Base-by-base conservation (phyloP, 2,888 invertebrate species). In the Cactoblastis cactorum region DNA sequence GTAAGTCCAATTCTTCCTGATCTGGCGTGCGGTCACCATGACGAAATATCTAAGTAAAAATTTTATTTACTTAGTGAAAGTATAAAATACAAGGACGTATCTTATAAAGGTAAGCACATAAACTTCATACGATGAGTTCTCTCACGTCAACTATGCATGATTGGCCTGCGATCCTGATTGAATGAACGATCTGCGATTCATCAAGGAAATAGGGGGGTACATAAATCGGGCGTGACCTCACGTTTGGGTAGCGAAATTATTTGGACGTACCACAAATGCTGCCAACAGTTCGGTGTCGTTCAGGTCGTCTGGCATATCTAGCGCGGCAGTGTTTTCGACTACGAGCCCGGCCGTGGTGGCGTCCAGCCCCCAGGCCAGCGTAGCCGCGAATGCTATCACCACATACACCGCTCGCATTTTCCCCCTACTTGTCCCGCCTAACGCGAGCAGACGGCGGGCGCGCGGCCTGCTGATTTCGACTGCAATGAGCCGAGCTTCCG, bases 21-120 rank as follows among this genome's bases (percentile, higher is more conserved):
- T 92, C 92, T 0, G 94, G 94, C 15, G 94, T 92, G 51, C 95
- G 84, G 66, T 94, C 94, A 1, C 95, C 95, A 68, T 95, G 95
- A 39, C 94, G 90, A 71, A 92, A 94, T 33, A 94, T 68, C 92
- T 94, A 71, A 14, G 8, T 28, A 28, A 28, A 22, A 4, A 22
- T 22, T 22, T 22, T 3, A 4, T 6, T 28, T 9, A 6, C 5
- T 28, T 28, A 9, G 28, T 28, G 1, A 9, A 6, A 28, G 9
- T 9, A 3, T 8, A 9, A 9, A 28, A 28, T 9, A 28, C 9
- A 28, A 28, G 5, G 8, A 28, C 28, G 22, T 22, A 33, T 12
- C 9, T 15, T 41, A 22, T 12, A 14, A 11, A 18, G 28, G 19
- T 35, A 45, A 11, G 39, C 11, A 12, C 19, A 5, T n/a, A 18